Conservation (phyloP, 2,888 invertebrate genomes). For the Eupithecia insigniata region DNA sequence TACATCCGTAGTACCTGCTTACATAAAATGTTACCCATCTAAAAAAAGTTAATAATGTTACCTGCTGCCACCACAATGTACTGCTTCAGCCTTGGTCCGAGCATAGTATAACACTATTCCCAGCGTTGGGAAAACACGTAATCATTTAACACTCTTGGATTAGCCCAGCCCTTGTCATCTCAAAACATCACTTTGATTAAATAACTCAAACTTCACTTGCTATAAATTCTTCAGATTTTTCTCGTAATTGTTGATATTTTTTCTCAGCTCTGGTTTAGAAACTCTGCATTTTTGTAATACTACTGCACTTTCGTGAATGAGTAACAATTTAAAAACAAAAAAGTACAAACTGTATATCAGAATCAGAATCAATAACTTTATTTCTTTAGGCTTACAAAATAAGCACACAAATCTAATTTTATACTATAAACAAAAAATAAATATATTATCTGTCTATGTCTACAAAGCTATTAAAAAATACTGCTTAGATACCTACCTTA, state of each 20-base stretch:
- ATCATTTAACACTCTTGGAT: background rate
- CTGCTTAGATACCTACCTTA: background rate
- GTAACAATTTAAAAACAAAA: too few relatives aligned
- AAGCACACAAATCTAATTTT: too few relatives aligned
- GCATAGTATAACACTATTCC: slow-evolving; percentile 4
- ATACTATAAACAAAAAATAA: too few relatives aligned
- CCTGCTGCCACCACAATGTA: slow-evolving; percentile 37
- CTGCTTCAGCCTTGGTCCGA: slow-evolving; percentile 26
- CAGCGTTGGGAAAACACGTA: slow-evolving; percentile 12
- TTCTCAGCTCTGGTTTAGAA: background rate
- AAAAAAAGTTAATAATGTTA: slow-evolving; percentile 16
- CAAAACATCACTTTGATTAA: background rate
- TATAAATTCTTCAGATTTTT: background rate
- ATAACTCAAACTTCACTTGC: background rate
- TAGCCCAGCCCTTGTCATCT: background rate
- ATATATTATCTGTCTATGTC: too few relatives aligned
- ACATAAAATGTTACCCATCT: too few relatives aligned
- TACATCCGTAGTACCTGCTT: too few relatives aligned
- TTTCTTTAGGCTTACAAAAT: too few relatives aligned
- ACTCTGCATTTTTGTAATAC: background rate
- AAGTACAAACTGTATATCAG: too few relatives aligned
- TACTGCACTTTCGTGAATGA: background rate
- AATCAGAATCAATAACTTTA: too few relatives aligned
- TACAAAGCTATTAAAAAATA: too few relatives aligned
- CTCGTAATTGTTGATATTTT: background rate